Evolutionary conservation across 2,797 vertebrate species (phyloP).

Genomic region (Spea hammondii): DNA sequence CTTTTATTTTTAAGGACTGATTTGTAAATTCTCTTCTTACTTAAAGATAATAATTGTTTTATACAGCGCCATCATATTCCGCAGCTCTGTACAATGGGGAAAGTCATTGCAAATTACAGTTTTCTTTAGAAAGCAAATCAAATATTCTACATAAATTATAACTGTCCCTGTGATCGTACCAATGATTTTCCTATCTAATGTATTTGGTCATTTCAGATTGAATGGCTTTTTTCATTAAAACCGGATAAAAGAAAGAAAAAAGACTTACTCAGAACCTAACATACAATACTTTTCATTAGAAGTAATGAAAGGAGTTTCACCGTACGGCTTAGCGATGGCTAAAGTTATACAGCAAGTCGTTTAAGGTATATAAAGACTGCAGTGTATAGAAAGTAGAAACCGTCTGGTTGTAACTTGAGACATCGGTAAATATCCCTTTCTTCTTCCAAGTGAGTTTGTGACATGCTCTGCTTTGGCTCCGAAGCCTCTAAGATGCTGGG

Average conservation of each 20-base stretch:
- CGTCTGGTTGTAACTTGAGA: conserved; percentile 5
- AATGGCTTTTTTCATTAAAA: too few species aligned
- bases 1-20: too few species aligned
- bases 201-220: too few species aligned
- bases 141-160: too few species aligned
- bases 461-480: not conserved
- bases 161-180: too few species aligned
- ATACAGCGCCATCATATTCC: too few species aligned
- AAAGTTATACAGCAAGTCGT: not conserved
- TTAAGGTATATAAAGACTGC: conserved; percentile 7
- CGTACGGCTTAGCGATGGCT: not conserved
- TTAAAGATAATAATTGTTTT: too few species aligned
- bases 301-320: not conserved
- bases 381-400: conserved; percentile 5
- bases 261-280: not conserved
- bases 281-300: not conserved
- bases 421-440: not conserved
- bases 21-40: too few species aligned
- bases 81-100: too few species aligned
- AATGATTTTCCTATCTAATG: too few species aligned
- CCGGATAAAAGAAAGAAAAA: not conserved
- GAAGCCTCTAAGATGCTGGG: not conserved
- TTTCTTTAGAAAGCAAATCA: too few species aligned
- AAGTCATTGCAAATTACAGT: too few species aligned
- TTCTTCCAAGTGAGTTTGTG: not conserved